These are phyloP conservation scores for Perca flavescens DNA, from an alignment of 2,113 vertebrate genomes.

Conservation along the genomic window DNA sequence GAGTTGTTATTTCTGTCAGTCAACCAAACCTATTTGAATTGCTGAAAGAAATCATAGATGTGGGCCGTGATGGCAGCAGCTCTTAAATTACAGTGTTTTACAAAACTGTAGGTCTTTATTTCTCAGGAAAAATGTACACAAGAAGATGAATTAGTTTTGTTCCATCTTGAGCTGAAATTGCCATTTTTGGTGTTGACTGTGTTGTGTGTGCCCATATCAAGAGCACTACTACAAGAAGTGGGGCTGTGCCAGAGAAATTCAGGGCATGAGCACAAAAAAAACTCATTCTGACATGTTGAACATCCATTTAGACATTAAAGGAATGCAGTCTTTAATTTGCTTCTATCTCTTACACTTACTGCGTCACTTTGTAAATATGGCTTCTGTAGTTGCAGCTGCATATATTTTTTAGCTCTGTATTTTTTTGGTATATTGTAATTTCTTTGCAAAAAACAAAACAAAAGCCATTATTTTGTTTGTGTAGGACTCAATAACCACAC, in stretches of 20 bases:
- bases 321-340: neutral
- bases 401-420: neutral
- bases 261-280: neutral
- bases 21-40: too few species aligned
- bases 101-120: neutral
- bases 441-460: neutral
- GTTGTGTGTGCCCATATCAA: neutral
- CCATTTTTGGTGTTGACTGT: neutral
- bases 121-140: neutral
- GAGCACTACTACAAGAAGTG: neutral
- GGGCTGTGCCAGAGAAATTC: too few species aligned
- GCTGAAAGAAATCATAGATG: neutral
- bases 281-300: conserved; percentile 12
- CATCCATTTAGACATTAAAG: conserved; percentile 4
- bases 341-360: neutral
- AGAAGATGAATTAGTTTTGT: neutral
- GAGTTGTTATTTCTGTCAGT: too few species aligned
- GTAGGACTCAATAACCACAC: too few species aligned
- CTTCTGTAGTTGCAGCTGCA: neutral
- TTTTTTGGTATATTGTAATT: neutral
- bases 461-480: neutral
- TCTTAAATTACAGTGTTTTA: neutral
- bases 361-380: neutral
- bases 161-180: neutral
- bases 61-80: neutral